These are phyloP conservation scores for Knipowitschia caucasica DNA, from an alignment of 2,797 vertebrate genomes.

Conservation along the genomic window DNA sequence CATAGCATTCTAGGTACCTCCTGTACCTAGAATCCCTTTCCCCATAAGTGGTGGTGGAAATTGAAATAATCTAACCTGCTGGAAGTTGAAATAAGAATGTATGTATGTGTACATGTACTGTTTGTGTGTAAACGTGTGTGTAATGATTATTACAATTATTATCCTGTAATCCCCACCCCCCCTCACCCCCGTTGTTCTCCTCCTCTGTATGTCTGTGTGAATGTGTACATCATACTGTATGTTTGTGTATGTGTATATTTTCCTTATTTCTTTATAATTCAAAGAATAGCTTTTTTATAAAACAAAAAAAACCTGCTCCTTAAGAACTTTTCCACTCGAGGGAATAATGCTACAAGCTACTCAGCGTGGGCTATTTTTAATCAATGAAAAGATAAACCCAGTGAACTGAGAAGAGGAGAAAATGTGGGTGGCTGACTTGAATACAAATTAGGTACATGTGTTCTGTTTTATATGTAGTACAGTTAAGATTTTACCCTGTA, in stretches of 20 bases:
- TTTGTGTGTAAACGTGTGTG: no score
- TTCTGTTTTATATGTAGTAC: constrained; percentile 28
- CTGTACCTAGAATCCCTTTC: neutral
- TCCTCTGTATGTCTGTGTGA: no score
- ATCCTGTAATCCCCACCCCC: no score
- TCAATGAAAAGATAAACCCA: constrained; percentile 47
- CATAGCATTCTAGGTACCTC: neutral
- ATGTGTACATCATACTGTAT: no score
- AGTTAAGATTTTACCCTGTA: constrained; percentile 21
- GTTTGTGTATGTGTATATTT: no score
- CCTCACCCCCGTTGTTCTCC: no score
- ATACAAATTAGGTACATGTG: constrained; percentile 37
- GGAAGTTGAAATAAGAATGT: no score
- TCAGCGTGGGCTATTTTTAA: constrained; percentile 53
- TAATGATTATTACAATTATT: no score
- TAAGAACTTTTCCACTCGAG: constrained; percentile 24
- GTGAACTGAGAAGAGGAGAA: constrained; percentile 20
- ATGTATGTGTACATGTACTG: no score
- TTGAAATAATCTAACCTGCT: constrained; percentile 27
- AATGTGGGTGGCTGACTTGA: constrained; percentile 45
- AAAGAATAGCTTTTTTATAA: no score
- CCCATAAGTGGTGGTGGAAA: neutral
- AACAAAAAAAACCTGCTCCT: no score
- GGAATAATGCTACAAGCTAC: constrained; percentile 32
- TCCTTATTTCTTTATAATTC: no score